Evolutionary conservation across 2,113 vertebrate species (phyloP), one percentile per base, ranked within the genome.

Genomic region (Burhinus oedicnemus): DNA sequence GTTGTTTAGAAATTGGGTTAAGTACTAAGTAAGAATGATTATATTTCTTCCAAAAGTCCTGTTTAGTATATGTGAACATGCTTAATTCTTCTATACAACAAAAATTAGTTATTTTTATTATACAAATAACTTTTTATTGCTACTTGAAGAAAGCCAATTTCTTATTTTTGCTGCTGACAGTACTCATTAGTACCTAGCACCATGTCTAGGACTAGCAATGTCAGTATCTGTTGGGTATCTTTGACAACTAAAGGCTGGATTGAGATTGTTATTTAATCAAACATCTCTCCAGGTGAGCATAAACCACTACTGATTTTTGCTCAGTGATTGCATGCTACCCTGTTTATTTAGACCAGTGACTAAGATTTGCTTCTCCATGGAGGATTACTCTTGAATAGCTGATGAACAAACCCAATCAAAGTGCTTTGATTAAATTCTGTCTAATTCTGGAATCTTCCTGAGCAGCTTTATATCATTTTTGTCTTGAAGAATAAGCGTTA

Each of bases 221-320:
- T 57, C 57, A 79, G 27, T 76, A 40, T 79, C 52, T 91, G 55
- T 38, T 15, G 7, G 10, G 16, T 57, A 8, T 87, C 69, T 89
- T 62, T 87, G 25, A 72, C 44, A 78, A 42, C 6, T 52, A 52
- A 90, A 68, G 34, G 17, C 38, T 91, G 45, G 15, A 61, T 26
- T 82, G 25, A 79, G 61, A 79, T 34, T 8, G 23, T 83, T 92
- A 72, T 77, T 89, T 94, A 93, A 90, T 90, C 76, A 87, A 87
- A 68, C 14, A 34, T 69, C 57, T 95, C 49, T 84, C 65, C 52
- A 89, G 65, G 44, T 94, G 58, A 95, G 15, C 65, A 77, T 76
- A 84, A 96, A 49, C 26, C 5, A 40, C 25, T 81, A 83, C 60
- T 76, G 74, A 92, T n/a, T 95, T 92, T 95, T 91, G 15, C 49